phyloP scores from a whole-genome alignment of 2,797 vertebrate species.

The Hybognathus amarus region DNA sequence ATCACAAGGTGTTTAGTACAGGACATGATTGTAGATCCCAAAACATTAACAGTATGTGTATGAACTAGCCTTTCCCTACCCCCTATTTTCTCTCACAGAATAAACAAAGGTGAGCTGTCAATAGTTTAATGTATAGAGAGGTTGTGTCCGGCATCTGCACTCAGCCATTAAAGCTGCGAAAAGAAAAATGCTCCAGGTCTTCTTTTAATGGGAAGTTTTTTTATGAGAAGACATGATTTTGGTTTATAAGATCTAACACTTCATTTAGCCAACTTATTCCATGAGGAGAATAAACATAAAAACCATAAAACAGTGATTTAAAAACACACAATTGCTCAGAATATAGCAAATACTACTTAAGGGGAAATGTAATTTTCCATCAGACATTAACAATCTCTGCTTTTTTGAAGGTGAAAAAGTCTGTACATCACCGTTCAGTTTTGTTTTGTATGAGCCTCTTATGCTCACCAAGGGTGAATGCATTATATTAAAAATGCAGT shows the following conservation, averaged over 20 bases:
- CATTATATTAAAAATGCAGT: not conserved
- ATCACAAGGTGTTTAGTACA: not conserved
- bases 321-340: constrained; percentile 37
- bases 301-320: constrained; percentile 23
- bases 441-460: not conserved
- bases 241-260: not conserved
- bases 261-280: not conserved
- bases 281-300: constrained; percentile 30
- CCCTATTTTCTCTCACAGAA: not conserved
- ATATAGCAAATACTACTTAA: constrained; percentile 22
- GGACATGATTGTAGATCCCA: not conserved
- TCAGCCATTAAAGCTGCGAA: not conserved
- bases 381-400: constrained; percentile 46
- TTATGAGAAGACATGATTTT: constrained; percentile 12
- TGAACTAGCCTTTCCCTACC: too few species aligned
- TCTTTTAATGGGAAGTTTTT: not conserved
- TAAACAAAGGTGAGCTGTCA: not conserved
- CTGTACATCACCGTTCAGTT: too few species aligned
- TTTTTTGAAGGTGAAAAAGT: constrained; percentile 20
- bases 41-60: not conserved
- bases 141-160: not conserved
- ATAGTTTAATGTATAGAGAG: constrained; percentile 5
- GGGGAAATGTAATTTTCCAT: constrained; percentile 37
- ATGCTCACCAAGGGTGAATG: not conserved
- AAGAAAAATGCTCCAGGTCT: not conserved